Base-by-base conservation (phyloP, 2,888 invertebrate genomes). In the Phortica magna region DNA sequence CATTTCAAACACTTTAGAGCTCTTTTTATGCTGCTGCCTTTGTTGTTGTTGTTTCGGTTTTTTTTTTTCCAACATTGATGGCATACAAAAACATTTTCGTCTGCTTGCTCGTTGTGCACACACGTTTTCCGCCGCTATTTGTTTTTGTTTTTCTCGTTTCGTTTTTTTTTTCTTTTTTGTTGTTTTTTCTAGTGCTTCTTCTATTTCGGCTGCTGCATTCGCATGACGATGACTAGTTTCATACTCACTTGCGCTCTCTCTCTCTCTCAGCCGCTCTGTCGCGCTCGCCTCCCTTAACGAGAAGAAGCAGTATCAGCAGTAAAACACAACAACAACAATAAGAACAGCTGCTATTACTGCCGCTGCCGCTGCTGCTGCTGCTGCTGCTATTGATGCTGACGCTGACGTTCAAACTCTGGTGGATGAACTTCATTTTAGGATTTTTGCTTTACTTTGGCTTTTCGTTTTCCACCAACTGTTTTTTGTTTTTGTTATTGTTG, bases 1-100 rank as follows among this genome's bases (percentile, higher is more conserved):
- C 68, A 68, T 43, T 68, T 68, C 41, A 67, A 67, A 67, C 17
- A 67, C 67, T 67, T 67, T 41, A 65, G 65, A 48, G n/a, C 22
- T 68, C 48, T 68, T 19, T 31, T 43, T 68, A 41, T 22, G 4
- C 68, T 43, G 43, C 19, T 19, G n/a, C 42, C 22, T 67, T 42
- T 17, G 42, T 19, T 43, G n/a, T 68, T 22, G 42, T 22, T 68
- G 31, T 19, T 43, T 68, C 17, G n/a, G 9, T 68, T 68, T 65
- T 31, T 19, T 19, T 17, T 17, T 59, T 59, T 59, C 14, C 9
- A 55, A 55, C 14, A 55, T 59, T 19, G 17, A 19, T 43, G 61
- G 61, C 48, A 48, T 48, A 48, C 48, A 48, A 61, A 68, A 48
- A 68, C 68, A 68, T 42, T 43, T 68, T 42, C 22, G 61, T 61